Evolutionary conservation across 1,140 invertebrate genomes (phyloP).

Genomic region (Harpegnathos saltator): DNA sequence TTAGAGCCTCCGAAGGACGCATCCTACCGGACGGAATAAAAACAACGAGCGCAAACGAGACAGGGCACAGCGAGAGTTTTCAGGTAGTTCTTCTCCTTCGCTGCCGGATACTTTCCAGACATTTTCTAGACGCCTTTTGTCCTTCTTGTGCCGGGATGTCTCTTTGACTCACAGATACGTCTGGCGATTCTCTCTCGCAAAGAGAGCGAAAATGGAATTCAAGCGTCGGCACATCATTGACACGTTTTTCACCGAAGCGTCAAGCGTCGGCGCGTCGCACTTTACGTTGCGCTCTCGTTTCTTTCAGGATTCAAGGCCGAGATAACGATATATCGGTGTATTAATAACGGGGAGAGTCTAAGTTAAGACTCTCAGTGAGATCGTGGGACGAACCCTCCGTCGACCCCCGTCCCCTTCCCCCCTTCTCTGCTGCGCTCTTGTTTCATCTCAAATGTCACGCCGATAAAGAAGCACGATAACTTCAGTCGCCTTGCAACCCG

Average conservation of each 20-base stretch:
- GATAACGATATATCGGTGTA: conserved; percentile 1
- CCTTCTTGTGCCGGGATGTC: not conserved
- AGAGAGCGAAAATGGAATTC: conserved; percentile 11
- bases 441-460: conserved; percentile 5
- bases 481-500: conserved; percentile 6
- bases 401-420: no score
- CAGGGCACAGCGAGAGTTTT: conserved; percentile 1
- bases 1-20: not conserved
- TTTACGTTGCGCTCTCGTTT: conserved; percentile 14
- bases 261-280: not conserved
- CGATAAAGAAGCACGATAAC: conserved; percentile 24
- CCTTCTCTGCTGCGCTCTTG: not conserved
- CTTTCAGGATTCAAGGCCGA: conserved; percentile 16
- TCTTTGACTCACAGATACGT: not conserved
- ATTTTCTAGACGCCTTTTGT: conserved; percentile 3
- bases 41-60: not conserved
- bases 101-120: not conserved
- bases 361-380: conserved; percentile 3
- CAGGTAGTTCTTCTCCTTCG: conserved; percentile 10
- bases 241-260: conserved; percentile 11
- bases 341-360: conserved; percentile 31
- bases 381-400: not conserved
- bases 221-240: not conserved
- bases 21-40: not conserved
- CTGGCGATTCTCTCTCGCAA: not conserved